These are phyloP conservation scores for Rhodophaea formosa DNA, from an alignment of 2,888 invertebrate genomes.

Conservation along the genomic window DNA sequence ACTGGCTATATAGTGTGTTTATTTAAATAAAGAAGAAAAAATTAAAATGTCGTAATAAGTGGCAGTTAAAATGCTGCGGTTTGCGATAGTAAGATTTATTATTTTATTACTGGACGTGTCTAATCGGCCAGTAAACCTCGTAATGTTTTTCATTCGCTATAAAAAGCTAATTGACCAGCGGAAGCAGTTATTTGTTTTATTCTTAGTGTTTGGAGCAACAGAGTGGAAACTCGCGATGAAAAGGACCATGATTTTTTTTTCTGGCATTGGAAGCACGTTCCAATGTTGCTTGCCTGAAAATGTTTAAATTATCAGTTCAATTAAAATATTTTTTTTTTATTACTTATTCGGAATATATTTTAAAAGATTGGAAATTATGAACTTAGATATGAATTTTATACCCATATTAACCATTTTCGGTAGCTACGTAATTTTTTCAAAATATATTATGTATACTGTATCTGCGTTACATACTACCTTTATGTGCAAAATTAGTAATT, in stretches of 20 bases:
- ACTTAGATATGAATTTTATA: too few relatives aligned
- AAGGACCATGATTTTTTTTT: conserved; percentile 34
- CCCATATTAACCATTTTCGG: too few relatives aligned
- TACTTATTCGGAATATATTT: too few relatives aligned
- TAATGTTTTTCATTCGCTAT: conserved; percentile 46
- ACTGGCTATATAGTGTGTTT: conserved; percentile 8
- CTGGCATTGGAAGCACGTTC: conserved; percentile 14
- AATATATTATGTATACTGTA: too few relatives aligned
- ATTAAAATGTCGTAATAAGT: conserved; percentile 19
- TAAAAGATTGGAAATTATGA: too few relatives aligned
- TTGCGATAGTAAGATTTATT: conserved; percentile 44
- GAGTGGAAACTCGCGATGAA: conserved; percentile 36
- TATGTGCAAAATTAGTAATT: too few relatives aligned
- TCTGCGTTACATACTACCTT: too few relatives aligned
- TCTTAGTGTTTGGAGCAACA: conserved; percentile 37
- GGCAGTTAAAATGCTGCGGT: conserved; percentile 35
- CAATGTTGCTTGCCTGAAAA: not conserved
- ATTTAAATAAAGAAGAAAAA: conserved; percentile 19
- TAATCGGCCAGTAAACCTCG: conserved; percentile 67
- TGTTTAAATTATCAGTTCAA: too few relatives aligned
- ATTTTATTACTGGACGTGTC: conserved; percentile 55
- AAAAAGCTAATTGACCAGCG: conserved; percentile 72
- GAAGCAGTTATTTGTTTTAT: conserved; percentile 61
- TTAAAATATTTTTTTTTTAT: too few relatives aligned
- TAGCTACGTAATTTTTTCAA: too few relatives aligned